These are phyloP conservation scores for Pica pica DNA, from an alignment of 2,113 vertebrate genomes.

Conservation along the genomic window DNA sequence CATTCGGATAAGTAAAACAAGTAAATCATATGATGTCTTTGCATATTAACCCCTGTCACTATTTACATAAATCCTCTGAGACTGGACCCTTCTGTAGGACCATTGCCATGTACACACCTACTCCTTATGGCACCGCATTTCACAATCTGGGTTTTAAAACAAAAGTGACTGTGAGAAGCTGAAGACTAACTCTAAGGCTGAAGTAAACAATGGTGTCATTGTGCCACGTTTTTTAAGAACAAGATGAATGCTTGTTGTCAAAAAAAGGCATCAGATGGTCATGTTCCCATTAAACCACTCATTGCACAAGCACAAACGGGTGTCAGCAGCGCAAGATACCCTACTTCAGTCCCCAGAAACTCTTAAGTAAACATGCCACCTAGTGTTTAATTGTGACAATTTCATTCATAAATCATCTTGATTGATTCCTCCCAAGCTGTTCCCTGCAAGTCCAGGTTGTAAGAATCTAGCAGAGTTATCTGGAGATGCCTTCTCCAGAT, in stretches of 20 bases:
- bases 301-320: neutral
- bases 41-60: neutral
- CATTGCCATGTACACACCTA: neutral
- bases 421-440: neutral
- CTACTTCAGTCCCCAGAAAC: slow-evolving; percentile 11
- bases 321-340: neutral
- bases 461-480: neutral
- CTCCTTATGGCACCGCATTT: neutral
- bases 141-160: neutral
- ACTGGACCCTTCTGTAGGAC: neutral
- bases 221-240: neutral
- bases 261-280: neutral
- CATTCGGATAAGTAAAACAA: neutral
- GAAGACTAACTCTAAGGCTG: neutral
- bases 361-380: slow-evolving; percentile 60
- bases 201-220: neutral
- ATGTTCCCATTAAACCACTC: neutral
- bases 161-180: neutral
- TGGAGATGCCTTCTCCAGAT: neutral
- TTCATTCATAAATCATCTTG: slow-evolving; percentile 29
- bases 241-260: neutral
- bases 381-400: slow-evolving; percentile 53
- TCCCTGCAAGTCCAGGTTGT: neutral
- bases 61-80: neutral
- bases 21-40: neutral